Conservation (phyloP, 2,797 vertebrate genomes). For the Steatocranus sp. region DNA sequence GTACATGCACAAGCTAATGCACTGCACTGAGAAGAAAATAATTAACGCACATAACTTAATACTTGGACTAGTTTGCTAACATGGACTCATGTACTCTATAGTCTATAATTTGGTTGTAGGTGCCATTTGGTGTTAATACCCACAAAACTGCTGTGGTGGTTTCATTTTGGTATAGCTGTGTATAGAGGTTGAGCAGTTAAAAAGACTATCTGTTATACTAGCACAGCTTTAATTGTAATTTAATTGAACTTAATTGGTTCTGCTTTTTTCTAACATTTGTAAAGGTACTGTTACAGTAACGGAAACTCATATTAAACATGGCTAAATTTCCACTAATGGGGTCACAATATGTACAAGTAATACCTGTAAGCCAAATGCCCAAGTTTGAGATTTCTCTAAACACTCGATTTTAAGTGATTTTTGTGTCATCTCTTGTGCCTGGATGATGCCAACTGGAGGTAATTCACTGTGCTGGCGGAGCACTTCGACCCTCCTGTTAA, state of each 20-base stretch:
- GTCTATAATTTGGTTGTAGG: neutral
- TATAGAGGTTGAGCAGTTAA: neutral
- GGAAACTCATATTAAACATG: neutral
- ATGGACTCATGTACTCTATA: neutral
- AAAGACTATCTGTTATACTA: neutral
- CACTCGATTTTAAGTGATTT: neutral
- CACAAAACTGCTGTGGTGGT: neutral
- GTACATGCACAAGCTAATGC: neutral
- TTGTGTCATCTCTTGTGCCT: too few relatives aligned
- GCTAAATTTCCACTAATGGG: neutral
- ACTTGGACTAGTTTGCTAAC: neutral
- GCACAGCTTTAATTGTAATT: neutral
- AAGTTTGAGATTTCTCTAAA: neutral
- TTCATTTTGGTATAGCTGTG: neutral
- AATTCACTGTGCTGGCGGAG: neutral
- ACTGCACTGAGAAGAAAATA: neutral
- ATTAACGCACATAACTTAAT: neutral
- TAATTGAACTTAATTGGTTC: too few relatives aligned
- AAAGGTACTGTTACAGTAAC: neutral
- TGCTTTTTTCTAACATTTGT: neutral
- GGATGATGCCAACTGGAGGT: neutral
- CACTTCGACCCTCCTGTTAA: neutral
- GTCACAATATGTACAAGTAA: neutral
- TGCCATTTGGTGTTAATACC: neutral
- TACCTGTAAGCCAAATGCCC: neutral